Conservation (phyloP, 2,888 invertebrate genomes). For the Drosophila rubida region DNA sequence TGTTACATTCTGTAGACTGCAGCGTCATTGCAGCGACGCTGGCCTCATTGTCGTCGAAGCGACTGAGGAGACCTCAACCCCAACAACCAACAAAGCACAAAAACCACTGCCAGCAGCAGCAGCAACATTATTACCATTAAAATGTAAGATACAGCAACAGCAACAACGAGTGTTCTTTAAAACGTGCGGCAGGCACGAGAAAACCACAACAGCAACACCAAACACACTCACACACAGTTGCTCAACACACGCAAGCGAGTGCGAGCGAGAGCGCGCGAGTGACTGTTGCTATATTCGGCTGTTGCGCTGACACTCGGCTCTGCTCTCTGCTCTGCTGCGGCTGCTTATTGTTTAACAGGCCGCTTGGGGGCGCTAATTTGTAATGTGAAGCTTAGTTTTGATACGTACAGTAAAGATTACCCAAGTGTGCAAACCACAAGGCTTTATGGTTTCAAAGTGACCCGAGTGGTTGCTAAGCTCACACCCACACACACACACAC, state of each 20-base stretch:
- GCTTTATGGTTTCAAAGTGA: constrained; percentile 26
- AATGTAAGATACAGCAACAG: constrained; percentile 47
- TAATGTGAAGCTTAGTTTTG: constrained; percentile 56
- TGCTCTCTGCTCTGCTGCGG: constrained; percentile 23
- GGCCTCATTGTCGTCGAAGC: constrained; percentile 31
- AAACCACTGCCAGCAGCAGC: constrained; percentile 29
- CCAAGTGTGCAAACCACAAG: constrained; percentile 33
- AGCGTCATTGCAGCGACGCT: constrained; percentile 82
- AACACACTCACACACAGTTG: constrained; percentile 22
- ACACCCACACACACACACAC: background rate
- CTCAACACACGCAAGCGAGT: constrained; percentile 21
- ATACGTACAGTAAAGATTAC: constrained; percentile 50
- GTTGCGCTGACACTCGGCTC: constrained; percentile 28
- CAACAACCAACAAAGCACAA: constrained; percentile 20
- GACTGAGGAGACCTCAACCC: constrained; percentile 6
- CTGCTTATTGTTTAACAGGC: constrained; percentile 68
- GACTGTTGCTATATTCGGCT: constrained; percentile 26
- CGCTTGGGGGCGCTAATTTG: constrained; percentile 79
- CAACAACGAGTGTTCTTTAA: constrained; percentile 41
- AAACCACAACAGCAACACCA: constrained; percentile 53
- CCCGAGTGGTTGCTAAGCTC: constrained; percentile 2
- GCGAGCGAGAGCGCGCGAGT: constrained; percentile 7
- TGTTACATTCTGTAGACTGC: constrained; percentile 82
- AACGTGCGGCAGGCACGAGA: constrained; percentile 60
- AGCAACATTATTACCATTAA: constrained; percentile 53